Base-by-base conservation (phyloP, 2,888 invertebrate species). In the Willowsia nigromaculata region DNA sequence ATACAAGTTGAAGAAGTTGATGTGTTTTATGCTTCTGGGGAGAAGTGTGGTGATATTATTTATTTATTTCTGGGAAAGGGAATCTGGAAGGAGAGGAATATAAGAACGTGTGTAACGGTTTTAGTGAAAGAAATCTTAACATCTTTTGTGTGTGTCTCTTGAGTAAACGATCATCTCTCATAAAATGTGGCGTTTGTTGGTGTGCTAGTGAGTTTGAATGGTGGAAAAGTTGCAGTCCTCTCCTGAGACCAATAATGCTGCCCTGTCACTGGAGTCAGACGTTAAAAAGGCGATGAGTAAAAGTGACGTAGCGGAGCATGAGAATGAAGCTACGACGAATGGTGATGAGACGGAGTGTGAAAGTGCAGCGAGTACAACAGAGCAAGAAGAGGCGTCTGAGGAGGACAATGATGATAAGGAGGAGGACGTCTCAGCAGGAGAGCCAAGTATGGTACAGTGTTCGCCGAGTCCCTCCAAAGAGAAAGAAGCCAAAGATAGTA, bases 241-340 rank as follows among this genome's bases (percentile, higher is more conserved):
- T 15, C 74, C 82, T 25, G 85, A 81, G 40, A 81, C 59, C 74
- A 81, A 89, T 82, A 81, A 89, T 89, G 89, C 53, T 78, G 84
- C 22, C 40, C 74, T 80, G 80, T 71, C 84, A 53, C 59, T 89
- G 22, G 80, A 89, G 27, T 71, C 85, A 62, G 37, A 59, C 78
- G 85, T 81, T 85, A 62, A 27, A 53, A 85, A 82, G 89, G 89
- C 71, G 85, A 89, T 89, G 89, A 89, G 82, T 85, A 85, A 85
- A 81, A 85, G 85, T 89, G 89, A 68, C 15, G 83, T 53, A 22
- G 76, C 25, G 40, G 40, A 76, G 59, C 80, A 85, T 81, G 71
- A 89, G 22, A 88, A 84, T 84, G 84, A 78, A 37, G 50, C 40
- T 40, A 56, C 80, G 80, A 43, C 47, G 43, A 85, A 78, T 78